Evolutionary conservation across 2,888 invertebrate species (phyloP).

Genomic region (Magallana nippona): DNA sequence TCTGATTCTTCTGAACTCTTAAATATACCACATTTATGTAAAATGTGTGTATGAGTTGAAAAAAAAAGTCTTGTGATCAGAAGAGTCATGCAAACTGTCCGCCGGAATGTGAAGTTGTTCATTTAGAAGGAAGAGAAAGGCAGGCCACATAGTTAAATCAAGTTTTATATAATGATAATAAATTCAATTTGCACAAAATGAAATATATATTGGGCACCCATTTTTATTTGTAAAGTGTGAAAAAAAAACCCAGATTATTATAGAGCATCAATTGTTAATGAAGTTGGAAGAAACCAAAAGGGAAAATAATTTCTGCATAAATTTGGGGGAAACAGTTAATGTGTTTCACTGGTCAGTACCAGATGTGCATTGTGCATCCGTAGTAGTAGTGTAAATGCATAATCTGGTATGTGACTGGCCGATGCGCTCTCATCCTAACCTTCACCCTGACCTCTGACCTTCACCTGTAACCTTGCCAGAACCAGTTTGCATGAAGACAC

Average conservation of each 20-base stretch:
- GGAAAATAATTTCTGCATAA: background rate
- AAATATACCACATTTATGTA: background rate
- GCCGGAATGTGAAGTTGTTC: background rate
- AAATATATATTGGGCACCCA: background rate
- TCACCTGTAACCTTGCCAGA: constrained; percentile 43
- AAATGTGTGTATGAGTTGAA: background rate
- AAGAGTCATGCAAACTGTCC: background rate
- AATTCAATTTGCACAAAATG: background rate
- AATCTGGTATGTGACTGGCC: constrained; percentile 88
- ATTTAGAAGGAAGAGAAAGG: constrained; percentile 2
- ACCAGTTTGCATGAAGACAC: constrained; percentile 29
- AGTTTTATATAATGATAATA: background rate
- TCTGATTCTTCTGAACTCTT: background rate
- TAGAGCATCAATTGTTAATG: background rate
- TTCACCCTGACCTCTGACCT: constrained; percentile 47
- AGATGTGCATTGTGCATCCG: constrained; percentile 91
- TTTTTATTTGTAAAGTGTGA: background rate
- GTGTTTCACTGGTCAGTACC: constrained; percentile 83
- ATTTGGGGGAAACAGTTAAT: constrained; percentile 3
- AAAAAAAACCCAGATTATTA: background rate
- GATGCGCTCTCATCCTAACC: constrained; percentile 47
- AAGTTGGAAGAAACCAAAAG: constrained; percentile 6
- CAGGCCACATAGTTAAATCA: constrained; percentile 12
- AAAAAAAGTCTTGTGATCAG: background rate
- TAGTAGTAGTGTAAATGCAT: constrained; percentile 94